Percentiles rank a stretch among this genome's conserved stretches.
phyloP scores from a whole-genome alignment of 2,113 vertebrate genomes.

The Hyperopisus bebe region DNA sequence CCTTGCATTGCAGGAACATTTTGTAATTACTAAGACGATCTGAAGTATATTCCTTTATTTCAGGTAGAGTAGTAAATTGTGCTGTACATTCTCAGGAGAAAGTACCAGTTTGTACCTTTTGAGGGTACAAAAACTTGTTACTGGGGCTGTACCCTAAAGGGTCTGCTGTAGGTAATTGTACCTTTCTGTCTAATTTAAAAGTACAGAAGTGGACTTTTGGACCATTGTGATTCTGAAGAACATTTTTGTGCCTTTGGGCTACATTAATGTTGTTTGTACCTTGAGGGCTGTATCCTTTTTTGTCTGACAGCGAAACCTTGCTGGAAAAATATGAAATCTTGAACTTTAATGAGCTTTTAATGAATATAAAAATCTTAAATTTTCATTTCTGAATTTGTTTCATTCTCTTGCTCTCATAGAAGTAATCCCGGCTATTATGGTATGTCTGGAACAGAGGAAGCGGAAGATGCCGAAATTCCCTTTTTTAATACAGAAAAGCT shows the following conservation, averaged over 20 bases:
- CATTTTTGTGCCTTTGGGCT: background rate
- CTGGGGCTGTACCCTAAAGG: background rate
- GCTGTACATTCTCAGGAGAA: background rate
- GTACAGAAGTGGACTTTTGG: background rate
- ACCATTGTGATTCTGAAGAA: background rate
- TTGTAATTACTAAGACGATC: background rate
- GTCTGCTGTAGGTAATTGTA: background rate
- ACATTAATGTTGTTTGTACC: background rate
- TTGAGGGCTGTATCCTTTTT: background rate
- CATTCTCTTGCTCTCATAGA: background rate
- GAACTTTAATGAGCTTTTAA: background rate
- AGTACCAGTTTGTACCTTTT: background rate
- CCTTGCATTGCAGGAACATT: background rate
- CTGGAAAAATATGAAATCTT: background rate
- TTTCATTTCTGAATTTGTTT: background rate
- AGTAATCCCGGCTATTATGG: background rate
- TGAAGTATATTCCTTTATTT: background rate
- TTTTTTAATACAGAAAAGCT: background rate
- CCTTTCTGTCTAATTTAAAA: background rate
- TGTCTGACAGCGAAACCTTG: background rate
- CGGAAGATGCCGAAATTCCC: background rate
- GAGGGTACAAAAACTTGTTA: background rate
- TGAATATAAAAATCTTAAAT: background rate
- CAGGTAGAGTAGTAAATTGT: background rate
- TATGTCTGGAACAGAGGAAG: background rate